Base-by-base conservation (phyloP, 2,888 invertebrate species). In the Tenthredo notha region DNA sequence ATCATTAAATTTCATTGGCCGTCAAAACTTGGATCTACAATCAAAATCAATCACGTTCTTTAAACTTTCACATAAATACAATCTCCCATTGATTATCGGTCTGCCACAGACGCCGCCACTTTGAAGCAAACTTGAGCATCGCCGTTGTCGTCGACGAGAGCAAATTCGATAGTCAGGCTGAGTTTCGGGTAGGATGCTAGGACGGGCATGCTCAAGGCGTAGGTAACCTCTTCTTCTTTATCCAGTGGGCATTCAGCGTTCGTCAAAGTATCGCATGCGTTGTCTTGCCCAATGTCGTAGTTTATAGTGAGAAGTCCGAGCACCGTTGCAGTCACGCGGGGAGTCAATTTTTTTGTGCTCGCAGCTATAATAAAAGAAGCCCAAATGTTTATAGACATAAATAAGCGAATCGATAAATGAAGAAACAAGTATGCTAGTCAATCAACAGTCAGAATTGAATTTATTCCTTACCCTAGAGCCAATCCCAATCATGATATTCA, bases 161-260 rank as follows among this genome's bases (percentile, higher is more conserved):
- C 74, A 21, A 92, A 89, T 78, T 91, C 88, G 43, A 92, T 87
- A 47, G 25, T 85, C 58, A 92, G 4, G 0, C 67, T 0, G 7
- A 92, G 18, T 25, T 84, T 87, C 0, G 92, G 93, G 70, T 91
- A 93, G 0, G 0, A 0, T 6, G 61, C 37, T 1, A 88, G 85
- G 29, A 93, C 85, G 0, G 91, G 91, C 91, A 93, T 91, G 1
- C 15, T 50, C 5, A 93, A 86, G 0, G n/a, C 37, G 85, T 92
- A 93, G 15, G 92, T 92, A 9, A 89, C 90, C 0, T 85, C 37
- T 58, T 93, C 91, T 0, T 89, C 91, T 6, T 87, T 72, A 12
- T 89, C 87, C 86, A 93, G 86, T 0, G 93, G 93, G 78, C 93
- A 93, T 37, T 90, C 87, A 7, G 87, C 90, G 74, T 88, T 88